Conservation (phyloP, 2,888 invertebrate genomes). For the Epinotia bilunana region DNA sequence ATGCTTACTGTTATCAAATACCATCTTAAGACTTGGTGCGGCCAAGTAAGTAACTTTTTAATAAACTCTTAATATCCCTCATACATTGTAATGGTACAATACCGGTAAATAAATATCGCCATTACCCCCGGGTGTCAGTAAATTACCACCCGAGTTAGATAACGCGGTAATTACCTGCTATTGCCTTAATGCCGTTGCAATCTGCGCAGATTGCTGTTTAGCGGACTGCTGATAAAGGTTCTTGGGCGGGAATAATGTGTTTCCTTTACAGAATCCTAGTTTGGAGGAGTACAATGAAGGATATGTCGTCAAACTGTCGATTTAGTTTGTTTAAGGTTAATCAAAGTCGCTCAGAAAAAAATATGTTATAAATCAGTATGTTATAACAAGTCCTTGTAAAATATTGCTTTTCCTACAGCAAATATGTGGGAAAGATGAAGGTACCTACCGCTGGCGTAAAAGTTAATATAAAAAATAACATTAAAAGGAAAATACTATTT, state of each 20-base stretch:
- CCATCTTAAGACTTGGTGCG: not conserved
- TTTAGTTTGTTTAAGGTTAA: too few species aligned
- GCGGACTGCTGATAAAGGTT: slow-evolving; percentile 1
- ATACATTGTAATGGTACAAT: not conserved
- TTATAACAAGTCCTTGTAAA: too few species aligned
- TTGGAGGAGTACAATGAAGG: too few species aligned
- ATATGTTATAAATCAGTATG: too few species aligned
- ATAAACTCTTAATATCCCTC: not conserved
- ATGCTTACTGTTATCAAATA: too few species aligned
- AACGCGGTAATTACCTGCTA: slow-evolving; percentile 16
- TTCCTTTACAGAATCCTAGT: not conserved
- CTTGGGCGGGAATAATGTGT: not conserved
- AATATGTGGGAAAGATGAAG: too few species aligned
- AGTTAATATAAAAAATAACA: too few species aligned
- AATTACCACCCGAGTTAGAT: slow-evolving; percentile 26
- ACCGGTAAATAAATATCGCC: slow-evolving; percentile 17
- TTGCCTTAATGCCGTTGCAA: slow-evolving; percentile 25
- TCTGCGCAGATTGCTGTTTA: slow-evolving; percentile 23
- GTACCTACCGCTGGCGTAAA: too few species aligned
- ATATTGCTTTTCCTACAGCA: too few species aligned
- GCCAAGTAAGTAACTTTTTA: not conserved
- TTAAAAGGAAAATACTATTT: too few species aligned
- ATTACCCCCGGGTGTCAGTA: slow-evolving; percentile 11
- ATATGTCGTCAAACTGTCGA: too few species aligned
- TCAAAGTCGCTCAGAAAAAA: too few species aligned